These are phyloP conservation scores for Dynastes maya DNA, from an alignment of 2,888 invertebrate genomes.

Conservation along the genomic window DNA sequence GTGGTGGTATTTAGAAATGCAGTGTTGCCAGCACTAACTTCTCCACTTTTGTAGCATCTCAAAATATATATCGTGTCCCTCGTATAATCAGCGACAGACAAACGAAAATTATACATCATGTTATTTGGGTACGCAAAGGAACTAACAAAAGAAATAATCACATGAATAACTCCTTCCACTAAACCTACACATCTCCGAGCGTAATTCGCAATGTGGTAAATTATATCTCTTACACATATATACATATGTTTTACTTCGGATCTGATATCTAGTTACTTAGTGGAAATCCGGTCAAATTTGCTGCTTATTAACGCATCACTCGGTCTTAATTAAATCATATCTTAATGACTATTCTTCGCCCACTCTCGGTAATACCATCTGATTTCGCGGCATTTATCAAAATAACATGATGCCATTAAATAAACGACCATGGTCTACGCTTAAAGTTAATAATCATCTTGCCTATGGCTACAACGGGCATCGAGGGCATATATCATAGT, in stretches of 20 bases:
- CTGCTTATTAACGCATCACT: constrained; percentile 46
- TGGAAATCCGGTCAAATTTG: constrained; percentile 29
- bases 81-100: too few species aligned
- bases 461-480: neutral
- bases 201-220: constrained; percentile 28
- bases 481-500: neutral
- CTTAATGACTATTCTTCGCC: constrained; percentile 34
- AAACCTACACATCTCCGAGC: neutral
- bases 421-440: constrained; percentile 20
- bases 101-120: too few species aligned
- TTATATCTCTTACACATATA: neutral
- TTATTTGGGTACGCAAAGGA: neutral
- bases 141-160: neutral
- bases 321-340: constrained; percentile 51
- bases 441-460: constrained; percentile 35
- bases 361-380: constrained; percentile 6
- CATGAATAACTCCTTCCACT: neutral
- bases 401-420: constrained; percentile 37
- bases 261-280: constrained; percentile 29
- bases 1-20: too few species aligned
- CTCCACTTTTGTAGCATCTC: too few species aligned
- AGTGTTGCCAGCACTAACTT: too few species aligned
- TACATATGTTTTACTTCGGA: constrained; percentile 15
- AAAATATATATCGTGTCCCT: too few species aligned
- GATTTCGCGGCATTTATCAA: constrained; percentile 21